A percentile compares a stretch with the other conserved stretches of the same genome.
These are phyloP conservation scores for Calephelis perditalis DNA, from an alignment of 2,888 invertebrate species.

Conservation along the genomic window DNA sequence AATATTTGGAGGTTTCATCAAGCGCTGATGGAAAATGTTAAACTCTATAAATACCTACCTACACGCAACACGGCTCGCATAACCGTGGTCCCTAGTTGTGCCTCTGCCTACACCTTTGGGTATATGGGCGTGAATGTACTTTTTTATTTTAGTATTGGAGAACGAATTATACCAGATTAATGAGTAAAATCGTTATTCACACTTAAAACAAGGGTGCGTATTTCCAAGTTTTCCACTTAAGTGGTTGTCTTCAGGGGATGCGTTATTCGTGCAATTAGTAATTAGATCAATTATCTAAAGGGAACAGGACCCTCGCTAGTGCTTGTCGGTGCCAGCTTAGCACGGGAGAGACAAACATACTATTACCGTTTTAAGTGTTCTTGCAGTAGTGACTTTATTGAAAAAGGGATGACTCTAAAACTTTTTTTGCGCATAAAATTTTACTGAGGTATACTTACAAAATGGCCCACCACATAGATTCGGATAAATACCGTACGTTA, in stretches of 20 bases:
- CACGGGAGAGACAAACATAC: constrained; percentile 16
- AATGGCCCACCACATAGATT: too few relatives aligned
- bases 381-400: background rate
- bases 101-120: too few relatives aligned
- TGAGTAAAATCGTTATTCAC: background rate
- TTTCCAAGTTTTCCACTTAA: background rate
- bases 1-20: too few relatives aligned
- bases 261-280: constrained; percentile 40
- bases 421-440: too few relatives aligned
- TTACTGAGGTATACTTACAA: background rate
- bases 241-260: constrained; percentile 27
- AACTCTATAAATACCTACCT: too few relatives aligned
- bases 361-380: constrained; percentile 1
- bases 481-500: too few relatives aligned
- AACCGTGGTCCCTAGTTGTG: too few relatives aligned
- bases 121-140: too few relatives aligned
- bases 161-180: background rate
- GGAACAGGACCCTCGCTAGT: constrained; percentile 44
- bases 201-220: background rate
- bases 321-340: constrained; percentile 45
- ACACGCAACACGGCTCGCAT: too few relatives aligned
- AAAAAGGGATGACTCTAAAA: background rate
- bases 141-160: too few relatives aligned
- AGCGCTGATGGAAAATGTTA: too few relatives aligned
- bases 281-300: constrained; percentile 41